These are phyloP conservation scores for Marcusenius ussheri DNA, from an alignment of 2,113 vertebrate genomes.

Conservation along the genomic window DNA sequence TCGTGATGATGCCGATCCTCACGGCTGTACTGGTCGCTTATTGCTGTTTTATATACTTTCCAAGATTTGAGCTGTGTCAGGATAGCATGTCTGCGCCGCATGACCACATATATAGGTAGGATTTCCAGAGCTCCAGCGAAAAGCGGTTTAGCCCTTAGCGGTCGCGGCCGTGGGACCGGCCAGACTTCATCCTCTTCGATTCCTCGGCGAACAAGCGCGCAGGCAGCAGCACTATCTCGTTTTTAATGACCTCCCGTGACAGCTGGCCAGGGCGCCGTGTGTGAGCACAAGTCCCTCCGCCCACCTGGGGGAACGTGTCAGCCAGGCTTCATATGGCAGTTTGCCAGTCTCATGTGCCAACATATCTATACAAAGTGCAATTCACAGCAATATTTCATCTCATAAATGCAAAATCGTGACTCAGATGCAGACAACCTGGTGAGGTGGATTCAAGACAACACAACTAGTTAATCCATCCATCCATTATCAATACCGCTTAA, in stretches of 20 bases:
- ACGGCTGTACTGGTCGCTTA: neutral
- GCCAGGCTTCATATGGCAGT: neutral
- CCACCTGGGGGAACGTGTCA: neutral
- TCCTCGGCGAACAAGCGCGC: slow-evolving; percentile 29
- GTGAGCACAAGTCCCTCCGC: neutral
- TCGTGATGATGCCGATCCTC: neutral
- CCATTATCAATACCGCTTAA: too few relatives aligned
- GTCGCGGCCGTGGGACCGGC: neutral
- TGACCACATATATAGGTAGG: neutral
- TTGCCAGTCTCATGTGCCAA: neutral
- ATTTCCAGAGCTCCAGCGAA: neutral
- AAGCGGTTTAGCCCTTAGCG: neutral
- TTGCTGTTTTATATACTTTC: neutral
- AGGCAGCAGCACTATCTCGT: slow-evolving; percentile 17
- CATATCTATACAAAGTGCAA: neutral
- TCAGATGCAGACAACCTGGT: neutral
- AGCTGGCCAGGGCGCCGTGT: slow-evolving; percentile 27
- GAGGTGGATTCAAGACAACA: neutral
- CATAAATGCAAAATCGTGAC: neutral
- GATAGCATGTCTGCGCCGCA: neutral
- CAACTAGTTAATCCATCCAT: neutral
- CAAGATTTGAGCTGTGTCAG: neutral
- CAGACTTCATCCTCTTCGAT: neutral
- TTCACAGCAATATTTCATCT: neutral
- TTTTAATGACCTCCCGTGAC: slow-evolving; percentile 31